A percentile compares a stretch with the other conserved stretches of the same genome.
These are phyloP conservation scores for Ictalurus furcatus DNA, from an alignment of 2,113 vertebrate species.

Conservation along the genomic window DNA sequence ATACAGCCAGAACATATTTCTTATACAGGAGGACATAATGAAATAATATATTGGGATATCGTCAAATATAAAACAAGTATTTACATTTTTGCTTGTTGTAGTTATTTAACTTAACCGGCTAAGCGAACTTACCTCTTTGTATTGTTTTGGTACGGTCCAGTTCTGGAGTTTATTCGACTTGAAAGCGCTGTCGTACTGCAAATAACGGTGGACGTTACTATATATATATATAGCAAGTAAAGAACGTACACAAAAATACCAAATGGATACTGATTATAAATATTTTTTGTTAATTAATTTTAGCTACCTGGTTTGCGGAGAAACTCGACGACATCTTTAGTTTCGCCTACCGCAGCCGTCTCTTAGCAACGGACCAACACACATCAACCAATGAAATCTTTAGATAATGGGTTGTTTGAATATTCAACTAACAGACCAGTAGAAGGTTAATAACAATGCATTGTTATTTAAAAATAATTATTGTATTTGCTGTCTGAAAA, in stretches of 20 bases:
- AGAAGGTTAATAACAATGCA: not conserved
- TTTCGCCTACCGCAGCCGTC: slow-evolving; percentile 52
- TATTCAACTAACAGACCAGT: not conserved
- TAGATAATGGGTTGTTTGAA: not conserved
- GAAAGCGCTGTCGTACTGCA: slow-evolving; percentile 70
- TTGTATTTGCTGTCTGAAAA: not conserved
- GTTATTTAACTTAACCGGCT: not conserved
- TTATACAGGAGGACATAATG: not conserved
- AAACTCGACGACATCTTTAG: slow-evolving; percentile 67
- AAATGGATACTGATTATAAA: not conserved
- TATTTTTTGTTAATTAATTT: not conserved
- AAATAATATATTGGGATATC: not conserved
- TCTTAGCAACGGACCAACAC: slow-evolving; percentile 60
- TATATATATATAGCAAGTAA: not conserved
- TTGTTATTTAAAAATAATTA: not conserved
- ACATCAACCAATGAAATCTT: not conserved
- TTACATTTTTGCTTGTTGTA: not conserved
- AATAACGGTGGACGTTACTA: not conserved
- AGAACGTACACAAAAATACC: not conserved
- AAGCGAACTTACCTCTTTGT: slow-evolving; percentile 60
- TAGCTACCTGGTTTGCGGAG: slow-evolving; percentile 71
- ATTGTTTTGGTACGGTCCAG: slow-evolving; percentile 65
- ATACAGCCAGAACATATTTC: not conserved
- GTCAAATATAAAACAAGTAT: not conserved
- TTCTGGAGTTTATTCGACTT: slow-evolving; percentile 67